phyloP scores from a whole-genome alignment of 1,140 invertebrate genomes.

The Vollenhovia emeryi region DNA sequence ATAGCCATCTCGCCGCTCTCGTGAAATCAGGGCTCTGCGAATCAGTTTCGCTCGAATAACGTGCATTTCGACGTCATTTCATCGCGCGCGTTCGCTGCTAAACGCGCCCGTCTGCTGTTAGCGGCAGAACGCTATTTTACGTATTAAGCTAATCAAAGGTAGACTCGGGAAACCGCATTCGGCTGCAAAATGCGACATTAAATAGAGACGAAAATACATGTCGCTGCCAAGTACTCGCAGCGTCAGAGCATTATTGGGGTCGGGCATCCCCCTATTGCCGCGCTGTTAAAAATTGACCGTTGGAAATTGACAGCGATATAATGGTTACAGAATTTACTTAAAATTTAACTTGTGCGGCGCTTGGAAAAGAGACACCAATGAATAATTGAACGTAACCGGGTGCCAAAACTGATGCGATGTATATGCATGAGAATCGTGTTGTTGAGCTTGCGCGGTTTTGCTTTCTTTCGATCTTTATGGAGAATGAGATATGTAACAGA shows the following conservation, averaged over 20 bases:
- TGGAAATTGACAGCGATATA: constrained; percentile 31
- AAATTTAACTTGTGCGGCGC: not conserved
- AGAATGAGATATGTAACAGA: not conserved
- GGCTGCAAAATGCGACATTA: not conserved
- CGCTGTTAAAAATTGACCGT: not conserved
- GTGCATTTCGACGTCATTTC: not conserved
- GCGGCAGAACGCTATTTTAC: constrained; percentile 5
- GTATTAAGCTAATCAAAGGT: constrained; percentile 18
- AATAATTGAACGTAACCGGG: constrained; percentile 40
- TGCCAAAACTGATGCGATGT: constrained; percentile 42
- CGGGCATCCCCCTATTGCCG: not conserved
- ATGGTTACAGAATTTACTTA: not conserved
- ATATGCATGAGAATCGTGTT: constrained; percentile 50
- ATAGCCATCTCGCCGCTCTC: not conserved
- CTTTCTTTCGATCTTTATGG: not conserved
- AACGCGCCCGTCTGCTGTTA: not conserved
- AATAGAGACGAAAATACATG: not conserved
- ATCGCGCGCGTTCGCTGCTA: not conserved
- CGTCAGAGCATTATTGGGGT: not conserved
- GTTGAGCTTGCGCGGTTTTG: not conserved
- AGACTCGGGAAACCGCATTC: not conserved
- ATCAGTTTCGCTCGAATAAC: constrained; percentile 8
- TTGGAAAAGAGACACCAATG: constrained; percentile 5
- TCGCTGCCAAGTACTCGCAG: not conserved
- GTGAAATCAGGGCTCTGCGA: not conserved